Evolutionary conservation across 2,888 invertebrate genomes (phyloP), one percentile per base, ranked within the genome.

Genomic region (Drosophila recens): DNA sequence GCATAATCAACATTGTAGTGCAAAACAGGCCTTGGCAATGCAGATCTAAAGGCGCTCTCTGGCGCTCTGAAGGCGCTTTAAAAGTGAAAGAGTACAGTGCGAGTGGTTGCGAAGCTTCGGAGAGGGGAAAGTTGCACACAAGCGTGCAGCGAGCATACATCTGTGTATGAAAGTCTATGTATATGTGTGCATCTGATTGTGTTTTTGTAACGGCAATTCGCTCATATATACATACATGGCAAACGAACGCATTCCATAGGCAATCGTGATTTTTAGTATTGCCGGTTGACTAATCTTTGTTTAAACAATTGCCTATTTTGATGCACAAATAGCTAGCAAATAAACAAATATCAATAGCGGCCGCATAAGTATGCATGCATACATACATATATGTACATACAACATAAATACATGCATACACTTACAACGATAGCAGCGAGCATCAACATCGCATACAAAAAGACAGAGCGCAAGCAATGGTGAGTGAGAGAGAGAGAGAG

Each of bases 261-360:
- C 70, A 75, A 74, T 74, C 67, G 67, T 75, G 72, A 67, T 84
- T 72, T 79, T 71, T 79, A 63, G 57, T 72, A 53, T 79, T 79
- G 59, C 70, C 76, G 79, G 65, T 85, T 87, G 88, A 82, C 85
- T 87, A 85, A 82, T 82, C 78, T 68, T 69, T 68, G 73, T 82
- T 82, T 71, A 73, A 82, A 87, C 68, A 87, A 85, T 87, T 82
- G 76, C 76, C 88, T 85, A 87, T 87, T 87, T 82, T 62, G 86
- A 85, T 86, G 77, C 88, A 88, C 68, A 76, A 85, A 66, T 65
- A 67, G 46, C 53, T 48, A 57, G 49, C 58, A 58, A 46, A 46
- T 38, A 51, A 51, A 45, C 33, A 34, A 81, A 65, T 70, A 68
- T 71, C 57, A 77, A 80, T 76, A 70, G 42, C 51, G 52, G 38